Evolutionary conservation across 2,888 invertebrate genomes (phyloP).

Genomic region (Acleris literana): DNA sequence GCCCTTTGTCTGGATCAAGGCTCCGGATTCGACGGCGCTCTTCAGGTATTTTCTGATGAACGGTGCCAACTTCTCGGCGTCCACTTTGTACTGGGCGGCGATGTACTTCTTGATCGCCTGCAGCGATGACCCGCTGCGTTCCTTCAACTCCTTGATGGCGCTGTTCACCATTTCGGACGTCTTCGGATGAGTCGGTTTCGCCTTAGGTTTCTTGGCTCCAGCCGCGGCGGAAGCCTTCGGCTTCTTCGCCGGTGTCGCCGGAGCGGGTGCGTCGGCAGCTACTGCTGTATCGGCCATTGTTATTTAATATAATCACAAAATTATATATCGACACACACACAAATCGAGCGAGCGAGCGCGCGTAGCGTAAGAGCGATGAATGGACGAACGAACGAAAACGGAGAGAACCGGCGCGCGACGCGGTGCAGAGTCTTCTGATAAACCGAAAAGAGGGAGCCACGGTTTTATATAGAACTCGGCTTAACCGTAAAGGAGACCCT

Average conservation of each 20-base stretch:
- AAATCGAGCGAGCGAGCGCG: no score
- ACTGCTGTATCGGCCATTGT: slow-evolving; percentile 32
- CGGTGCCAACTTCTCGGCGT: no score
- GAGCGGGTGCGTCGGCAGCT: slow-evolving; percentile 44
- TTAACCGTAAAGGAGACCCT: slow-evolving; percentile 18
- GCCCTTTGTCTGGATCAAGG: no score
- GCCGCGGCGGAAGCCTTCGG: slow-evolving; percentile 46
- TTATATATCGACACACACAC: no score
- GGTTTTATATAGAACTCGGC: slow-evolving; percentile 10
- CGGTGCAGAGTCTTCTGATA: slow-evolving; percentile 1
- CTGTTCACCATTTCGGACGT: slow-evolving; percentile 53
- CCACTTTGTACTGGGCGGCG: no score
- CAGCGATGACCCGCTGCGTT: slow-evolving; percentile 84
- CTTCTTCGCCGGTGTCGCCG: slow-evolving; percentile 55
- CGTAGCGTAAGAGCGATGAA: no score
- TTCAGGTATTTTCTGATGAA: no score
- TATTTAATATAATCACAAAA: background rate
- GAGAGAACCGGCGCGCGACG: slow-evolving; percentile 5
- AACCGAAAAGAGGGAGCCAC: slow-evolving; percentile 13
- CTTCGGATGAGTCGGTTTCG: slow-evolving; percentile 59
- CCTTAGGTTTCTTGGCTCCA: slow-evolving; percentile 52
- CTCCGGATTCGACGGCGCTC: no score
- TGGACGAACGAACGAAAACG: background rate
- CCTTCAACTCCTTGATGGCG: slow-evolving; percentile 80
- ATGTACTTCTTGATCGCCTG: slow-evolving; percentile 86